Evolutionary conservation across 35 echinoderm and acorn worm genomes (phyloP), one percentile per base, ranked within the genome.

Genomic region (Holothuria glaberrima): DNA sequence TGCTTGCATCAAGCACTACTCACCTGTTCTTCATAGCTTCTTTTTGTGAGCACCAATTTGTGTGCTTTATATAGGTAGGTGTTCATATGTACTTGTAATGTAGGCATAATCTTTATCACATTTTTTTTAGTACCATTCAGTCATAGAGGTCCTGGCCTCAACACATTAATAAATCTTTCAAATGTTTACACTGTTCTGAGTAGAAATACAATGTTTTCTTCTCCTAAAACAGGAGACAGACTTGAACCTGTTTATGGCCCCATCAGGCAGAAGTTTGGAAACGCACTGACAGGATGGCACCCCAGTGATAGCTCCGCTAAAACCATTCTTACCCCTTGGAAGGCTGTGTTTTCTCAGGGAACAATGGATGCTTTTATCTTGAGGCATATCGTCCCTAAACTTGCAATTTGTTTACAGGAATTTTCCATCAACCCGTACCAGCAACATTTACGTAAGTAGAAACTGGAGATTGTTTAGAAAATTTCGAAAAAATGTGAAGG

Each of bases 361-460:
- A 93, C 97, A 26, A 93, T 99, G 88, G 97, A 95, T 36, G 94
- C 93, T 12, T 99, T 99, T 38, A 82, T 99, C 12, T 83, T 95
- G 19, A 86, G 97, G 58, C 86, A 99, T 70, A 99, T 95, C 30
- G 82, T 95, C 10, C 93, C 93, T 9, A 99, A 99, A 35, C 71
- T 99, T 20, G 97, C 89, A 10, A 84, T 95, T 59, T 99, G 97
- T 59, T 68, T 99, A 0, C 93, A 99, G 69, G 93, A 99, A 80
- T 99, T 99, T 89, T 82, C 92, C 13, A 95, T 99, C 26, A 99
- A 99, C 34, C 97, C 97, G 0, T 99, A 99, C 59, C 93, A 99
- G 48, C 97, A 99, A 41, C 97, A 93, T 75, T 67, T 99, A 33
- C 93, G 97, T 99, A 89, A 89, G 94, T 86, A 69, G 25, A 4